Evolutionary conservation across 2,113 vertebrate genomes (phyloP).

Genomic region (Rostratula benghalensis): DNA sequence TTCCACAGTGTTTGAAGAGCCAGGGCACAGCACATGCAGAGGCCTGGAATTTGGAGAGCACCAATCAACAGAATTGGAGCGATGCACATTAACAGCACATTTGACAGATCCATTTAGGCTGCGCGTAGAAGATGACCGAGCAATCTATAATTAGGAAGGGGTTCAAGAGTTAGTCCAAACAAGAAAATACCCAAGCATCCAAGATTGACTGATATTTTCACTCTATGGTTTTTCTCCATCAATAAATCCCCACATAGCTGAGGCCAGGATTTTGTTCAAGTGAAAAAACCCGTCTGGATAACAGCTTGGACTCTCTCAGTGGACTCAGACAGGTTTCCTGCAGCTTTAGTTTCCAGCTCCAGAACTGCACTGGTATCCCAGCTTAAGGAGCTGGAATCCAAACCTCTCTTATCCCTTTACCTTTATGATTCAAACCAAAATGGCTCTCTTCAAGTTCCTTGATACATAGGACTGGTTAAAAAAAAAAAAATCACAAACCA

Average conservation of each 20-base stretch:
- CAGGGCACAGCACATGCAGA: slow-evolving; percentile 68
- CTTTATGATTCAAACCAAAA: background rate
- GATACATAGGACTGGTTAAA: background rate
- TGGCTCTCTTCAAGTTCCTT: background rate
- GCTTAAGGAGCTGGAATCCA: background rate
- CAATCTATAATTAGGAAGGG: slow-evolving; percentile 79
- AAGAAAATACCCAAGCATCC: background rate
- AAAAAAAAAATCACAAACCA: background rate
- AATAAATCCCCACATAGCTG: background rate
- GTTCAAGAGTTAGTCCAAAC: slow-evolving; percentile 56
- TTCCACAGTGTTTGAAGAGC: slow-evolving; percentile 58
- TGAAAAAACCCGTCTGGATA: background rate
- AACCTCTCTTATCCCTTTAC: background rate
- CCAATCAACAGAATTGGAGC: slow-evolving; percentile 82
- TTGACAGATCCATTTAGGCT: slow-evolving; percentile 79
- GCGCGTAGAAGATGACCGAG: slow-evolving; percentile 79
- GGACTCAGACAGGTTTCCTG: background rate
- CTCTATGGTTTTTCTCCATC: background rate
- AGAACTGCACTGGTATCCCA: background rate
- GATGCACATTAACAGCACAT: slow-evolving; percentile 73
- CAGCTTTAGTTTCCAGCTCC: background rate
- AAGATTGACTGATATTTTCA: background rate
- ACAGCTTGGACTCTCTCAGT: background rate
- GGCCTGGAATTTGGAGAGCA: slow-evolving; percentile 69
- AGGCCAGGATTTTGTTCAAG: background rate